Evolutionary conservation across 2,113 vertebrate species (phyloP).

Genomic region (Percopsis transmontana): DNA sequence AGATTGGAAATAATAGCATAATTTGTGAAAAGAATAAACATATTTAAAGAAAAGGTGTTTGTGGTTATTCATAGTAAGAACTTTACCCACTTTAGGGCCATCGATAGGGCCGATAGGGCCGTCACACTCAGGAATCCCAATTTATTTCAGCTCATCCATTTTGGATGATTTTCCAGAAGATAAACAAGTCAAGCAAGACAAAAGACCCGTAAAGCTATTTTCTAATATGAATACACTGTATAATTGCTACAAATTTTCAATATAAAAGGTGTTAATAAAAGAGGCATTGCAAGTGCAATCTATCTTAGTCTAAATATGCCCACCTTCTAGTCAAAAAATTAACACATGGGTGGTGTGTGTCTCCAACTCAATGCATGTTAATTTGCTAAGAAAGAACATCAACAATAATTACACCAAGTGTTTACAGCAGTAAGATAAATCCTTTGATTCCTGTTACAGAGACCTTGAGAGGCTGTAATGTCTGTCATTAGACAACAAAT

Average conservation of each 20-base stretch:
- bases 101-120: no score
- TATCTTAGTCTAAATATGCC: neutral
- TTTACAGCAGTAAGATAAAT: no score
- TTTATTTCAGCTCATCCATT: conserved; percentile 33
- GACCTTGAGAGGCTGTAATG: no score
- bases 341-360: neutral
- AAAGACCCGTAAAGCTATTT: conserved; percentile 6
- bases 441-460: no score
- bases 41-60: no score
- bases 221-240: conserved; percentile 20
- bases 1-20: no score
- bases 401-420: no score
- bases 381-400: no score
- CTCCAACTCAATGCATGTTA: neutral
- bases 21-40: no score
- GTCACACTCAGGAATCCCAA: conserved; percentile 34
- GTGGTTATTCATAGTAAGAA: no score
- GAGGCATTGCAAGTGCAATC: conserved; percentile 16
- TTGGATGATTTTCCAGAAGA: conserved; percentile 21
- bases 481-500: no score
- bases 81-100: no score
- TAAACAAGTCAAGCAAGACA: conserved; percentile 37
- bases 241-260: conserved; percentile 35
- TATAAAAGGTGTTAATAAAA: conserved; percentile 38
- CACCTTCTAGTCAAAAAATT: conserved; percentile 17